Evolutionary conservation across 2,888 invertebrate genomes (phyloP), one percentile per base, ranked within the genome.

Genomic region (Gastracanthus pulcherrimus): DNA sequence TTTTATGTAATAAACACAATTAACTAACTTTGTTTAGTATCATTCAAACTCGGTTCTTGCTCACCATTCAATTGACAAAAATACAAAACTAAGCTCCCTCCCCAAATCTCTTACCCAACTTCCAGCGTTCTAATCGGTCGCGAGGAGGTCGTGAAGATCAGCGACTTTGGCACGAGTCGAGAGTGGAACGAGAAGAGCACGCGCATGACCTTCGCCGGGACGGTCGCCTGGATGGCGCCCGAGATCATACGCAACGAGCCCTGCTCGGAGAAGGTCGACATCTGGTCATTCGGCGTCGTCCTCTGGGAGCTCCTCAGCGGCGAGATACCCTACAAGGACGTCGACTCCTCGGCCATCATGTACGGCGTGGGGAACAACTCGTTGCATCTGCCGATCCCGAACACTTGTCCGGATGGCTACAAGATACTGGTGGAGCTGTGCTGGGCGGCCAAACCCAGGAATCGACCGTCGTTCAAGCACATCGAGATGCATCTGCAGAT

Each of bases 141-240:
- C 85, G 94, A 95, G 85, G 94, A 96, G 88, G 92, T 94, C 58
- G 96, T 98, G 7, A 99, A 99, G 92, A 99, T 99, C 81, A 98
- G 98, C 87, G 99, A 99, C 92, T 99, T 99, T 91, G 99, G 99
- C 26, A 99, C 98, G 0, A 96, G 97, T 87, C 94, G 98, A 79
- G 97, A 98, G 88, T 98, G 97, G 97, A 97, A 98, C 91, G 97
- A 98, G 89, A 97, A 96, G 55, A 98, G 98, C 90, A 97, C 97
- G 60, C 96, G 97, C 89, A 99, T 99, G 99, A 97, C 98, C 84
- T 99, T 99, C 92, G 98, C 98, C 2, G 99, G 99, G 55, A 99
- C 99, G 0, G 98, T 99, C 0, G 98, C 98, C 0, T 99, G 99
- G 99, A 99, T 99, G 99, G 98, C 99, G 0, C 99, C 99, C 0